Conservation (phyloP, 1,140 invertebrate genomes). For the Fopius arisanus region DNA sequence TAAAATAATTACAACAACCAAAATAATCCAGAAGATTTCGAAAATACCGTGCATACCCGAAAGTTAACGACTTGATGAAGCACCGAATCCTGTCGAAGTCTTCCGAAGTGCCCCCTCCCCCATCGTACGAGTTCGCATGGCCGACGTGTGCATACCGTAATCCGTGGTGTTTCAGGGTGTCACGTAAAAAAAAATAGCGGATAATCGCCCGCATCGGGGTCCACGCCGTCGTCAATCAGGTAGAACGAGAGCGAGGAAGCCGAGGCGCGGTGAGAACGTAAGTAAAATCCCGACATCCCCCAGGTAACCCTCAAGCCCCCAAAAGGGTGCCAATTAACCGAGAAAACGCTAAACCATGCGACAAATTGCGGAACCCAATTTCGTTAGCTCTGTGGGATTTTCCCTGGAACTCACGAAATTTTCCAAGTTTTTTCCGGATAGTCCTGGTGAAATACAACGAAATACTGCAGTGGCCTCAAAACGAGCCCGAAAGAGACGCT, state of each 20-base stretch:
- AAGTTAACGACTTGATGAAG: no score
- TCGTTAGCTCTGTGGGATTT: no score
- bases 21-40: no score
- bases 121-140: slow-evolving; percentile 46
- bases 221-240: slow-evolving; percentile 2
- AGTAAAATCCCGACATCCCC: background rate
- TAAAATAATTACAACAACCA: no score
- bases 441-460: background rate
- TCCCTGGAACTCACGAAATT: no score
- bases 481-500: background rate
- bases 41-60: no score
- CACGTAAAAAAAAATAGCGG: slow-evolving; percentile 3
- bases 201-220: slow-evolving; percentile 8
- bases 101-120: background rate
- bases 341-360: no score
- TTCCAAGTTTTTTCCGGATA: background rate
- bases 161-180: slow-evolving; percentile 37
- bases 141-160: slow-evolving; percentile 55
- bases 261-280: background rate
- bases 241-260: slow-evolving; percentile 15
- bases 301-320: background rate
- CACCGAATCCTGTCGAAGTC: no score
- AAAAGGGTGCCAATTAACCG: no score
- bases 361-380: no score
- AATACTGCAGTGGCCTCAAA: background rate